phyloP scores from a whole-genome alignment of 2,113 vertebrate genomes.

The Tetraodon nigroviridis region DNA sequence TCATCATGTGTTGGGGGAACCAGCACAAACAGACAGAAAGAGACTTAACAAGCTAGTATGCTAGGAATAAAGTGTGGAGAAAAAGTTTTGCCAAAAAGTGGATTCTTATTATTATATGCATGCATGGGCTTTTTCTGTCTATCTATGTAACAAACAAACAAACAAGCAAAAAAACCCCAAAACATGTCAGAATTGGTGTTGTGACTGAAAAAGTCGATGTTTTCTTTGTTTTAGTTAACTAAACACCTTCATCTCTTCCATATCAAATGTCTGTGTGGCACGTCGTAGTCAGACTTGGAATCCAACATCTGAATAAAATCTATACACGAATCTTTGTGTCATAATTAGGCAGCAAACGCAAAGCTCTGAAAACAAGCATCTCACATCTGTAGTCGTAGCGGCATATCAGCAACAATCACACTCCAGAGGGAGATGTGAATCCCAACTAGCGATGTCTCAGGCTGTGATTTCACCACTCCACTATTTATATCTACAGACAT shows the following conservation, averaged over 20 bases:
- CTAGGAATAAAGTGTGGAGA: too few relatives aligned
- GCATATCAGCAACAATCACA: slow-evolving; percentile 12
- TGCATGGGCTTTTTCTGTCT: too few relatives aligned
- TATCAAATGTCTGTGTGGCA: background rate
- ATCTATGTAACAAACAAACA: too few relatives aligned
- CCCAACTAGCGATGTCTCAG: slow-evolving; percentile 23
- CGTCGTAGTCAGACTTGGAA: background rate
- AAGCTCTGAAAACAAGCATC: background rate
- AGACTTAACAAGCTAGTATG: too few relatives aligned
- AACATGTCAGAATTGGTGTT: background rate
- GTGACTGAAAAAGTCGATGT: background rate
- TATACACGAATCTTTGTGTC: background rate
- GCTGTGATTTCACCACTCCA: slow-evolving; percentile 42
- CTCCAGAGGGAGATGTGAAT: slow-evolving; percentile 32
- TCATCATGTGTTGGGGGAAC: too few relatives aligned
- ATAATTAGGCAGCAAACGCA: slow-evolving; percentile 12
- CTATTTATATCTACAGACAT: slow-evolving; percentile 57
- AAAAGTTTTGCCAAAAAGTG: too few relatives aligned
- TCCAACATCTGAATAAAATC: background rate
- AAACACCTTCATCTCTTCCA: background rate
- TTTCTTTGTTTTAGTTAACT: background rate
- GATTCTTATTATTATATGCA: too few relatives aligned
- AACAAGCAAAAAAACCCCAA: too few relatives aligned
- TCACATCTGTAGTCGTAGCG: background rate
- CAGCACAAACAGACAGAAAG: too few relatives aligned